Evolutionary conservation across 2,797 vertebrate genomes (phyloP), one percentile per base, ranked within the genome.

Genomic region (Paedocypris micromegethes): DNA sequence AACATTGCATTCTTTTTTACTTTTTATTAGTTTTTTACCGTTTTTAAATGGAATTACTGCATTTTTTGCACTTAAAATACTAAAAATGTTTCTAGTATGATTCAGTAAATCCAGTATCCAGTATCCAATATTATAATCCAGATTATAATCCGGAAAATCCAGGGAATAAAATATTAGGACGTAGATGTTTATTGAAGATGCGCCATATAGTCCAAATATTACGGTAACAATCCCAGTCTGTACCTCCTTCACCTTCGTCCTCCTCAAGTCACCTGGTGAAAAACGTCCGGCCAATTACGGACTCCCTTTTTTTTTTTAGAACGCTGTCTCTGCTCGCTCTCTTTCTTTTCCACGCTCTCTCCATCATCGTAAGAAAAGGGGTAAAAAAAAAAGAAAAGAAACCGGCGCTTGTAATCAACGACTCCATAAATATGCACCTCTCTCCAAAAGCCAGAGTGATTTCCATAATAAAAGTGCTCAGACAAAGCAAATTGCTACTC

Each of bases 381-480:
- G 54, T 55, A 50, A 52, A 38, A 83, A 83, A 84, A 83, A 83
- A 23, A 23, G n/a, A 23, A 23, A 23, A 23, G 23, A 23, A 23
- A 23, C 23, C 66, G 77, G 82, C 46, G 82, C 81, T 82, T 87
- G 84, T 81, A 88, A 85, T 87, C 85, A 88, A 83, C 86, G 64
- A 62, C 81, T 63, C 82, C 84, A 82, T 84, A 87, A 87, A 86
- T 85, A 84, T 79, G 82, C 79, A 83, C 84, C 81, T 83, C 83
- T 84, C 83, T 84, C 76, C 78, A 76, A 84, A 23, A 81, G 82
- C 80, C 65, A 65, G 82, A 85, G 79, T 77, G 68, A 88, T 89
- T 88, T 88, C 86, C 85, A 86, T 88, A 83, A 84, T 83, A 85
- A 78, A 85, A 86, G 82, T 82, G 82, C 81, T 83, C 79, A 82